Base-by-base conservation (phyloP, 2,888 invertebrate genomes). In the Cremastinae sp. region DNA sequence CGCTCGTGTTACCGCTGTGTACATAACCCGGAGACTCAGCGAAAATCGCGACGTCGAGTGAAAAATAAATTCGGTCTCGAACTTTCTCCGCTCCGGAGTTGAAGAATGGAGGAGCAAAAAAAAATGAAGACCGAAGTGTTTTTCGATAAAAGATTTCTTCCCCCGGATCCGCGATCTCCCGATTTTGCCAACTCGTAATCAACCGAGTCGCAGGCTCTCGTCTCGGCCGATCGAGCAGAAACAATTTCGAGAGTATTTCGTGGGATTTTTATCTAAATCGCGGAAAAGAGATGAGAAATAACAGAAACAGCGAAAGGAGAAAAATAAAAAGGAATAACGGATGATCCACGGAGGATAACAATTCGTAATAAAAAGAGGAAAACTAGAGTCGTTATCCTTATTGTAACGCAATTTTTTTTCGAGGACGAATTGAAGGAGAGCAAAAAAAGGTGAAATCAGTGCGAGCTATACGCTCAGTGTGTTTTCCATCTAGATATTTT, bases 401-500 rank as follows among this genome's bases (percentile, higher is more conserved):
- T 28, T 28, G 2, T 28, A n/a, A n/a, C n/a, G n/a, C n/a, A n/a
- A n/a, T 28, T 28, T 28, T 28, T 28, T 28, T 28, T 28, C 16
- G 36, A n/a, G 0, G 10, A 5, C 22, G 22, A 20, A 14, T 41
- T 3, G 51, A 20, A n/a, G 20, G 58, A 69, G 36, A 45, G 38
- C 38, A 34, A 58, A 16, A 43, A 53, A n/a, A 8, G n/a, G 3
- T 12, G n/a, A 10, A 47, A 16, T 38, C 36, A 14, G 47, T 16
- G 28, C 49, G 49, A 3, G 38, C 49, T 16, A 43, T 47, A 47
- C 43, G 51, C 59, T 51, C 49, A 45, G 51, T 47, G 61, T 62
- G 47, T 54, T 54, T 64, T 70, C 62, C 66, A 62, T 80, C 75
- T 78, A 76, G 82, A 79, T 86, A 86, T 86, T 87, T 86, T 88